These are phyloP conservation scores for Tadarida brasiliensis DNA, from an alignment of 2,797 vertebrate species.

Conservation along the genomic window DNA sequence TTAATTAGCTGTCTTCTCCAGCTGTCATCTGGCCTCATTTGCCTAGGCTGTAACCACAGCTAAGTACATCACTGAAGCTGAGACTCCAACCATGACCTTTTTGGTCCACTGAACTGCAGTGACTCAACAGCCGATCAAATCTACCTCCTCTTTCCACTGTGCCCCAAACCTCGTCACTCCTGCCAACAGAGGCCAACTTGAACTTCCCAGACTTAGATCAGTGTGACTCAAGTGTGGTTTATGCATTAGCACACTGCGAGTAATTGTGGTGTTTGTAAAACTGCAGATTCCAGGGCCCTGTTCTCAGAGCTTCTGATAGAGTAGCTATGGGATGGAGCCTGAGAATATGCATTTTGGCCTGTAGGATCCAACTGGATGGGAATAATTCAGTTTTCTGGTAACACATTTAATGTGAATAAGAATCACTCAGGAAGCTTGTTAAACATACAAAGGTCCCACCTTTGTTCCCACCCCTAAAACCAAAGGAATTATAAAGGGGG, in stretches of 20 bases:
- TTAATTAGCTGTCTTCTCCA: conserved; percentile 66
- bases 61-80: conserved; percentile 50
- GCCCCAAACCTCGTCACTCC: not conserved
- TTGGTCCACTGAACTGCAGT: conserved; percentile 54
- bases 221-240: conserved; percentile 21
- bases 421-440: not conserved
- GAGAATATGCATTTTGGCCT: not conserved
- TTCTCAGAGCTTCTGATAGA: not conserved
- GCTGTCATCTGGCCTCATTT: conserved; percentile 64
- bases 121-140: conserved; percentile 63
- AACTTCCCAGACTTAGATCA: not conserved
- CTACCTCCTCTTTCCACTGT: not conserved
- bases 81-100: conserved; percentile 62
- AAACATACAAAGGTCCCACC: not conserved
- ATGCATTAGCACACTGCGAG: not conserved
- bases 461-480: not conserved
- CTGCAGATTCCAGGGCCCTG: not conserved
- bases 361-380: not conserved
- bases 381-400: conserved; percentile 5
- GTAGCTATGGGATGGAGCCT: not conserved
- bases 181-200: conserved; percentile 16
- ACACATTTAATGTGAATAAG: not conserved
- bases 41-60: conserved; percentile 60
- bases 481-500: conserved; percentile 7
- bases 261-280: not conserved